A percentile compares a stretch with the other conserved stretches of the same genome.
phyloP scores from a whole-genome alignment of 1,140 invertebrate species.

The Trypoxylus dichotomus region DNA sequence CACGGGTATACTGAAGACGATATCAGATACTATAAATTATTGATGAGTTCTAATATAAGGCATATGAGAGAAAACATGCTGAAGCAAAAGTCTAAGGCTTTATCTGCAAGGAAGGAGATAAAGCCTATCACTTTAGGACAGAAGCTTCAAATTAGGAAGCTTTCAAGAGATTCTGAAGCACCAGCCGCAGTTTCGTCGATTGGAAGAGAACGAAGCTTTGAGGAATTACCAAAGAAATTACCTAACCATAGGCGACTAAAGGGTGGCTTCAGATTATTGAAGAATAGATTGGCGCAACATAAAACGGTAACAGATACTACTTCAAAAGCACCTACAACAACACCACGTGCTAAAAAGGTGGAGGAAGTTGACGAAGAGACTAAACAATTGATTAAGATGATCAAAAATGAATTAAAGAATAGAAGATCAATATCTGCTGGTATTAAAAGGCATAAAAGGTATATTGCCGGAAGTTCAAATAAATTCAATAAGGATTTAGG shows the following conservation, averaged over 20 bases:
- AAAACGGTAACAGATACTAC: not conserved
- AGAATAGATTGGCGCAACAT: conserved; percentile 13
- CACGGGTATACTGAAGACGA: conserved; percentile 22
- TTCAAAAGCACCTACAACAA: not conserved
- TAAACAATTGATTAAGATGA: not conserved
- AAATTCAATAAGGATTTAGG: not conserved
- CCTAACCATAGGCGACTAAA: not conserved
- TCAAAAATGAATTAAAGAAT: conserved; percentile 23
- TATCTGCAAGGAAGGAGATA: not conserved
- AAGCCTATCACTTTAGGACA: not conserved
- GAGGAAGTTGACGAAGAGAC: conserved; percentile 26
- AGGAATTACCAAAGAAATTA: not conserved
- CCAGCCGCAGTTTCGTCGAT: not conserved
- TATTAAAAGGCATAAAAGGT: not conserved
- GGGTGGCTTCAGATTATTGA: not conserved
- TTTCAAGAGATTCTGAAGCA: not conserved
- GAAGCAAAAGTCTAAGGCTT: not conserved
- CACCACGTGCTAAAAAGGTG: not conserved
- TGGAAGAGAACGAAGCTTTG: not conserved
- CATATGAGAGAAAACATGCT: conserved; percentile 26
- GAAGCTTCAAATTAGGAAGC: not conserved
- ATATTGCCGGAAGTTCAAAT: not conserved
- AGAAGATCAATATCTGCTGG: not conserved
- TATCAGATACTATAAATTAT: conserved; percentile 5
- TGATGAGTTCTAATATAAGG: conserved; percentile 26